Percentiles rank a stretch among this genome's conserved stretches.
These are phyloP conservation scores for Prionace glauca DNA, from an alignment of 2,797 vertebrate genomes.

Conservation along the genomic window DNA sequence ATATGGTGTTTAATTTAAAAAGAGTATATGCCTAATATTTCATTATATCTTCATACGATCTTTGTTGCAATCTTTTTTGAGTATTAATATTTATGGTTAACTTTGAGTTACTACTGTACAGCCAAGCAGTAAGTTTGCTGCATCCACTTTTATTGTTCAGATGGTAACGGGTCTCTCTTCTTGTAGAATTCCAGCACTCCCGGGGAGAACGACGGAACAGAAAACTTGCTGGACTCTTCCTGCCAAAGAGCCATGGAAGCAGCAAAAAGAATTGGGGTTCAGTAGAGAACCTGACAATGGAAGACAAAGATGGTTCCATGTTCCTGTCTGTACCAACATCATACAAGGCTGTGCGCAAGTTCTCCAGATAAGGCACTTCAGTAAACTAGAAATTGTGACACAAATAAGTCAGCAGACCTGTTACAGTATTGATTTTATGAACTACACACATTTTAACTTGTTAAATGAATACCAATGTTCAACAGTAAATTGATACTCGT, in stretches of 20 bases:
- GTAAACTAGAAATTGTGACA: not conserved
- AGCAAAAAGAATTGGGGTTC: conserved; percentile 56
- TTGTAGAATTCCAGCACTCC: conserved; percentile 54
- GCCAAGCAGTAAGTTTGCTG: not conserved
- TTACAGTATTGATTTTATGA: not conserved
- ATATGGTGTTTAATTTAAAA: not conserved
- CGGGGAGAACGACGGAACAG: conserved; percentile 62
- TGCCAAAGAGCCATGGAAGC: conserved; percentile 49
- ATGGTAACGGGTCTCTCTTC: not conserved
- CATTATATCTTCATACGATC: not conserved
- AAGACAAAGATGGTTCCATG: conserved; percentile 49
- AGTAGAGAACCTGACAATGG: conserved; percentile 54
- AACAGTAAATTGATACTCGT: not conserved
- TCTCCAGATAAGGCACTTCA: conserved; percentile 12
- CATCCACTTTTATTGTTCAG: not conserved
- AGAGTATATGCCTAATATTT: not conserved
- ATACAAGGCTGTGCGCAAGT: conserved; percentile 34
- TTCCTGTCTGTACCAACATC: conserved; percentile 15
- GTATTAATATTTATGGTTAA: not conserved
- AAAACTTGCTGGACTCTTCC: conserved; percentile 61
- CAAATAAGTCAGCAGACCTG: not conserved
- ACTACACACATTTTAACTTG: not conserved
- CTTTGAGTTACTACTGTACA: not conserved
- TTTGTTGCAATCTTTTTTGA: not conserved
- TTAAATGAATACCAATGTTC: not conserved